A percentile compares a stretch with the other conserved stretches of the same genome.
These are phyloP conservation scores for Hydractinia echinata DNA, from an alignment of 30 jellyfish, hydroid and myxozoan species.

Conservation along the genomic window DNA sequence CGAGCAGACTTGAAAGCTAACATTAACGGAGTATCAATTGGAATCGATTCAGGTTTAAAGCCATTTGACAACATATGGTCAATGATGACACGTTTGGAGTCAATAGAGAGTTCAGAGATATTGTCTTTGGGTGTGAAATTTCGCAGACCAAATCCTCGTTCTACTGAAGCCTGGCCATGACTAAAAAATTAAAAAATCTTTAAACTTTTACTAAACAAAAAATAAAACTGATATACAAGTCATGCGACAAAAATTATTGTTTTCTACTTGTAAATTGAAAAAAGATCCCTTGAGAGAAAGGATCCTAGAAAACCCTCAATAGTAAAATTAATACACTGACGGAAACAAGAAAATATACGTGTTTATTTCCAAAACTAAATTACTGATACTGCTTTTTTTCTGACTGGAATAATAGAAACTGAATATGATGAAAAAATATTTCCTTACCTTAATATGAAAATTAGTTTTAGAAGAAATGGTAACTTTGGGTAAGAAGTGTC, in stretches of 20 bases:
- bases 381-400: too few species aligned
- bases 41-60: not conserved
- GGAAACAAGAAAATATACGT: too few species aligned
- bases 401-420: not conserved
- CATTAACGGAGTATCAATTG: not conserved
- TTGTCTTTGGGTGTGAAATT: not conserved
- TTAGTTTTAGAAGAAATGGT: not conserved
- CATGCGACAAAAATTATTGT: not conserved
- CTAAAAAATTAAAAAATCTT: not conserved
- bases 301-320: too few species aligned
- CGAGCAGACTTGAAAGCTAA: not conserved
- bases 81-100: not conserved
- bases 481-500: not conserved
- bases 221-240: not conserved
- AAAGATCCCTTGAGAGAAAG: not conserved
- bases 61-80: not conserved
- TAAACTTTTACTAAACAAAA: not conserved
- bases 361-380: too few species aligned
- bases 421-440: not conserved
- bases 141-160: not conserved
- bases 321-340: too few species aligned
- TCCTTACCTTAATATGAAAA: not conserved
- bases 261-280: not conserved
- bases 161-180: constrained; percentile 14
- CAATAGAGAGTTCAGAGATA: not conserved